A percentile compares a stretch with the other conserved stretches of the same genome.
Conservation (phyloP, 2,797 vertebrate species). For the Sebastes hopkinsi region DNA sequence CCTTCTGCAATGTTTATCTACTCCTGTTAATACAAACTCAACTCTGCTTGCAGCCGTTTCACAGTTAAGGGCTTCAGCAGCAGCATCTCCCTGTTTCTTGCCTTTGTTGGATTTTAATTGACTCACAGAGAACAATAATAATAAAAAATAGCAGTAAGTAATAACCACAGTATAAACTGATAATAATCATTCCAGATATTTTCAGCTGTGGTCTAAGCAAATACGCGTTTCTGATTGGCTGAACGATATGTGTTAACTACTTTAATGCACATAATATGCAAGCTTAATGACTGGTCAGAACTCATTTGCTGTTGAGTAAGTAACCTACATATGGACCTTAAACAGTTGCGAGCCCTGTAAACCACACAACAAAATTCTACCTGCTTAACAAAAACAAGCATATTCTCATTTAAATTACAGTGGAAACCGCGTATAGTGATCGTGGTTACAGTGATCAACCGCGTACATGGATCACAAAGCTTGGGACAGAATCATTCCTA, state of each 20-base stretch:
- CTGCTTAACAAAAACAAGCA: no score
- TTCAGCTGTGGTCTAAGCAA: background rate
- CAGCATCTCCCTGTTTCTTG: background rate
- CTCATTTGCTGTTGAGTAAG: background rate
- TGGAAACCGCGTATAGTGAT: no score
- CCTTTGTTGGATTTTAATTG: background rate
- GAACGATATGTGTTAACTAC: background rate
- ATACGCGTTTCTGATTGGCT: background rate
- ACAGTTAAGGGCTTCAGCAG: background rate
- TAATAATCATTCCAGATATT: no score
- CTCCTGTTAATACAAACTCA: constrained; percentile 4
- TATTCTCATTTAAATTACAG: no score
- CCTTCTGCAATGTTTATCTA: background rate
- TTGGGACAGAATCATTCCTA: no score
- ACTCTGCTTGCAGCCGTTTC: background rate
- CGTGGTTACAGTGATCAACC: no score
- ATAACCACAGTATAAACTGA: no score
- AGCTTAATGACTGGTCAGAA: background rate
- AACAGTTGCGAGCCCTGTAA: no score
- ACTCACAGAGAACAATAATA: background rate
- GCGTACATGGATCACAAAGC: no score
- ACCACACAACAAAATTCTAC: no score
- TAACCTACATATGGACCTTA: background rate
- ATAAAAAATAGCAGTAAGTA: background rate
- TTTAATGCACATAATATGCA: background rate